Evolutionary conservation across 64 coral and sea anemone genomes (phyloP).

Genomic region (Trachythela sp.): DNA sequence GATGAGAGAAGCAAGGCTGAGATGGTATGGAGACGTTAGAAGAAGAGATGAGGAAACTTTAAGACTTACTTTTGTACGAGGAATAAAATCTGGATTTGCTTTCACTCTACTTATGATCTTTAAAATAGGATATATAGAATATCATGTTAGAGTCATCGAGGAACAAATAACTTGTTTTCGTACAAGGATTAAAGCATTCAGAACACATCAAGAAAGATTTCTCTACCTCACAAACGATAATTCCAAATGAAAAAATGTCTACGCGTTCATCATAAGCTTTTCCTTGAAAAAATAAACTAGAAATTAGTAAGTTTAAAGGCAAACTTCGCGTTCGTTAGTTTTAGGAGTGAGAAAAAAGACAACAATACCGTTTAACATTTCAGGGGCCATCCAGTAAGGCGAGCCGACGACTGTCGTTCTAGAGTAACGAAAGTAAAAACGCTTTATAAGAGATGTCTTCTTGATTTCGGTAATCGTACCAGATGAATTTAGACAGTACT

Average conservation of each 20-base stretch:
- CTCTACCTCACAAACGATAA: slow-evolving; percentile 80
- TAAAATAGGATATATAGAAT: background rate
- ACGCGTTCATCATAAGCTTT: slow-evolving; percentile 81
- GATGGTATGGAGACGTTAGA: background rate
- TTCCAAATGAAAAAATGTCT: slow-evolving; percentile 87
- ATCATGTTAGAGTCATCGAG: too few relatives aligned
- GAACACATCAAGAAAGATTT: background rate
- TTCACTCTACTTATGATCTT: slow-evolving; percentile 68
- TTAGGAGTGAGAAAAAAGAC: background rate
- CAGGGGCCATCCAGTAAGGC: slow-evolving; percentile 95
- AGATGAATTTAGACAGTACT: too few relatives aligned
- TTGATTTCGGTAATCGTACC: too few relatives aligned
- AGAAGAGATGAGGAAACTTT: background rate
- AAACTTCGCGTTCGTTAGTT: background rate
- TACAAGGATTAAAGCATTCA: too few relatives aligned
- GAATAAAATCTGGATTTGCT: slow-evolving; percentile 62
- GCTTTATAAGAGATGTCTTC: too few relatives aligned
- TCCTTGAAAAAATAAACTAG: slow-evolving; percentile 45
- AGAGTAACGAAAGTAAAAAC: too few relatives aligned
- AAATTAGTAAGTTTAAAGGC: background rate
- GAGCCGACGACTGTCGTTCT: slow-evolving; percentile 92
- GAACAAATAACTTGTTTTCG: too few relatives aligned
- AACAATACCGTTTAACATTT: slow-evolving; percentile 78
- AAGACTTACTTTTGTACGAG: slow-evolving; percentile 39
- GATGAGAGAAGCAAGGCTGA: background rate